These are phyloP conservation scores for Leucosticte australis DNA, from an alignment of 2,113 vertebrate genomes.

Conservation along the genomic window DNA sequence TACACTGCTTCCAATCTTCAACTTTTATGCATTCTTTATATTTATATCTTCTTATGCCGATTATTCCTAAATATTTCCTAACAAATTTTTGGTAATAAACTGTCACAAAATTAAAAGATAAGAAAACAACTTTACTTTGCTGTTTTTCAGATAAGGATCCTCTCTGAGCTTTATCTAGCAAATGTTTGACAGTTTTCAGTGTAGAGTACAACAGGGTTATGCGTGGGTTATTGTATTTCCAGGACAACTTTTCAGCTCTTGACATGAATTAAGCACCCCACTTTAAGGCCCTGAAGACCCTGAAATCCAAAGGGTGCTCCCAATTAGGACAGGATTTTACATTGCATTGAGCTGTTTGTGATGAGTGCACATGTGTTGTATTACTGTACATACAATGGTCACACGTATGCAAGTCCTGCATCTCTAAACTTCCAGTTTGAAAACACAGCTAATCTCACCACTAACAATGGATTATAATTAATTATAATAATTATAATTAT, in stretches of 20 bases:
- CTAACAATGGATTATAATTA: background rate
- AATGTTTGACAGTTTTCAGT: background rate
- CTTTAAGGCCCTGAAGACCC: background rate
- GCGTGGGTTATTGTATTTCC: background rate
- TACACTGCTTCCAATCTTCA: background rate
- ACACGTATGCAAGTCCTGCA: background rate
- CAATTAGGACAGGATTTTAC: background rate
- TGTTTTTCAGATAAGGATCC: background rate
- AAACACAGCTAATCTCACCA: background rate
- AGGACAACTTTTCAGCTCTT: background rate
- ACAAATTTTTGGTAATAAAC: background rate
- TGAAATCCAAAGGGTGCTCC: background rate
- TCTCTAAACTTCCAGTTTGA: background rate
- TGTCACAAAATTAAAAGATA: background rate
- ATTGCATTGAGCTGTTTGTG: background rate
- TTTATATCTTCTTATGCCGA: background rate
- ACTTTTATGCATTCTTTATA: rapidly evolving
- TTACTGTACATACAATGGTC: background rate
- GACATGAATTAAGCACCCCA: background rate
- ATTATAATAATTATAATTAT: too few relatives aligned
- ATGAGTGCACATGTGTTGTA: background rate
- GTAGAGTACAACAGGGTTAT: background rate
- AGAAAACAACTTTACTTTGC: background rate
- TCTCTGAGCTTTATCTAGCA: background rate
- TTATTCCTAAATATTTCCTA: background rate